Evolutionary conservation across 64 coral and sea anemone genomes (phyloP), one percentile per base, ranked within the genome.

Genomic region (Montipora efflorescens): DNA sequence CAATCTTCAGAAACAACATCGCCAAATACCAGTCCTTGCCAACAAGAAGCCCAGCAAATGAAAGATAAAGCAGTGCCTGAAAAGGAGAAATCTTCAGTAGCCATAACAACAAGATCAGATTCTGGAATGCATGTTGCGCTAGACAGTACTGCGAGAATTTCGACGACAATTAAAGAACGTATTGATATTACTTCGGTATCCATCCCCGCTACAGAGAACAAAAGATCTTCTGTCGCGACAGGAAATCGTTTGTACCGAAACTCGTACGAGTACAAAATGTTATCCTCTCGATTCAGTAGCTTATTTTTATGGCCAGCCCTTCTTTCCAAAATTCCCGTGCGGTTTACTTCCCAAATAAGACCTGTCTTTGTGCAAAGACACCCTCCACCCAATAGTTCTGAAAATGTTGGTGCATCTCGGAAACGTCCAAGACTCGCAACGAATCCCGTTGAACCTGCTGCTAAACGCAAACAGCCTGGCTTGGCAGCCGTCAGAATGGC

Each of bases 231-330:
- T 1, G 53, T 47, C 8, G 50, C 9, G 20, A 19, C 23, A 7
- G 71, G 62, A 18, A 71, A 8, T 72, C 82, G 50, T 66, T 70
- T 28, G 19, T 95, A 87, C 59, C 59, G 51, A 20, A 79, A 91
- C 57, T 91, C 94, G 12, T 71, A 28, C 23, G 95, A 97, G 10
- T 97, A 94, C 82, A 94, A 88, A 48, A 28, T 97, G 45, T 77
- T 97, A 18, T 79, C 80, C 18, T 90, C 89, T 11, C 95, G 95
- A 46, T 97, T 97, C 70, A 88, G 76, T 81, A 91, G 92, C 25
- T 62, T 97, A 6, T 97, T 97, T 70, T 79, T 91, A 23, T 97
- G 95, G 95, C 95, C 95, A 7, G 77, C 87, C 47, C 75, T 97
- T 3, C 90, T 97, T 84, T 87, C 92, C 20, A 92, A 67, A 84